Base-by-base conservation (phyloP, 2,888 invertebrate genomes). In the Aricia artaxerxes region DNA sequence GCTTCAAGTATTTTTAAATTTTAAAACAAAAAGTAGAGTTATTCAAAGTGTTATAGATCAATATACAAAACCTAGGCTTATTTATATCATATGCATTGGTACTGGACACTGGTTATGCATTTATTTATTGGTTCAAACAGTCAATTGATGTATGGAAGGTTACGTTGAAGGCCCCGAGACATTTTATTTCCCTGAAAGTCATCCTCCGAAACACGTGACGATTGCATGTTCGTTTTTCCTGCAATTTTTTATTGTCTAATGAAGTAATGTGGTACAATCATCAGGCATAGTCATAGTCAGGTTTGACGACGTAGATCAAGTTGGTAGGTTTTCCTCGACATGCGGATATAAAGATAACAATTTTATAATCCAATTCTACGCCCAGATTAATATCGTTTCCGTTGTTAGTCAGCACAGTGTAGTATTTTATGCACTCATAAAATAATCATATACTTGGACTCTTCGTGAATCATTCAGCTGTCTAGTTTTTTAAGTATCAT, bases 321-420 rank as follows among this genome's bases (percentile, higher is more conserved):
- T 69, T 76, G 13, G 38, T 11, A 31, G 49, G 53, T 76, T 76
- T 76, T 76, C 76, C 76, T 53, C 31, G 24, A 76, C 13, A 57
- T 76, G 11, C 64, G 75, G 73, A 44, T 75, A 49, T 44, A 49
- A 31, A 31, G 49, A 75, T 75, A 49, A 75, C 16, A 44, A 73
- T 73, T 75, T 75, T 31, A 49, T 75, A 75, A 75, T 75, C 75
- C 75, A 49, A 49, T 75, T 24, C 49, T 44, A 75, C 11, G 49
- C 24, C 44, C 31, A 49, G 75, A 75, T 75, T 75, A 24, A 24
- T 75, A 75, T 75, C 49, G 24, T 44, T 49, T 44, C 49, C 49
- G 75, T 75, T 69, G 44, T 75, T 75, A 44, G 44, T 75, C 49
- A 75, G 9, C 75, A 9, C 31, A 35, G 35, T 69, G 2, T 69